A percentile compares a stretch with the other conserved stretches of the same genome.
phyloP scores from a whole-genome alignment of 2,888 invertebrate species.

The Priocnemis perturbator region DNA sequence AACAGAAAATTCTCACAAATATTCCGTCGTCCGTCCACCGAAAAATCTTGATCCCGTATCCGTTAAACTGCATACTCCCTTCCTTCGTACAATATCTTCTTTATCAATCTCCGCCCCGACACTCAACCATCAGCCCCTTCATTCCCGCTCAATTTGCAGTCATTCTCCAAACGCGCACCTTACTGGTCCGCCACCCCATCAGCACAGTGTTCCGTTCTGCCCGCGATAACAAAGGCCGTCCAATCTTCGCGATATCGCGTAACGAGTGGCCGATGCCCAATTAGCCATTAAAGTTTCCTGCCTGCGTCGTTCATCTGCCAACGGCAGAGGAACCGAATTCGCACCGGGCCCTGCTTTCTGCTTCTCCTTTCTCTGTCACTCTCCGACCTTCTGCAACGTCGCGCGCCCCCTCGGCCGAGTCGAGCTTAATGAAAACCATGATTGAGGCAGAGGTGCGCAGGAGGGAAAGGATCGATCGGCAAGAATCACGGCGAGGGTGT shows the following conservation, averaged over 20 bases:
- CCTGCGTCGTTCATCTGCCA: conserved; percentile 5
- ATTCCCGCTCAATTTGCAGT: no score
- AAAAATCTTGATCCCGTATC: no score
- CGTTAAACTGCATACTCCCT: no score
- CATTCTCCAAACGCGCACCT: no score
- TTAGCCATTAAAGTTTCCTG: conserved; percentile 27
- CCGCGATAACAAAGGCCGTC: conserved; percentile 10
- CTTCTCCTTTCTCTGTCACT: neutral
- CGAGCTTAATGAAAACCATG: conserved; percentile 68
- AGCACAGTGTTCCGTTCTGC: no score
- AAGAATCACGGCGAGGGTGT: conserved; percentile 59
- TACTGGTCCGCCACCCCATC: no score
- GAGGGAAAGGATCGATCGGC: conserved; percentile 59
- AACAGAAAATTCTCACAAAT: no score
- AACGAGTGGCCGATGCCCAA: conserved; percentile 32
- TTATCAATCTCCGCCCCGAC: no score
- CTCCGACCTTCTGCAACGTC: conserved; percentile 20
- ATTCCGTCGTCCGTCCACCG: no score
- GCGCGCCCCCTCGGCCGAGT: conserved; percentile 35
- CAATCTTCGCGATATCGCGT: conserved; percentile 30
- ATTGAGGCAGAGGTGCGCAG: conserved; percentile 60
- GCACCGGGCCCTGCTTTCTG: neutral
- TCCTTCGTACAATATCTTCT: no score
- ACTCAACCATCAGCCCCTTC: no score
- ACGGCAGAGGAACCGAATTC: neutral